These are phyloP conservation scores for Atrichornis clamosus DNA, from an alignment of 2,113 vertebrate species.

Conservation along the genomic window DNA sequence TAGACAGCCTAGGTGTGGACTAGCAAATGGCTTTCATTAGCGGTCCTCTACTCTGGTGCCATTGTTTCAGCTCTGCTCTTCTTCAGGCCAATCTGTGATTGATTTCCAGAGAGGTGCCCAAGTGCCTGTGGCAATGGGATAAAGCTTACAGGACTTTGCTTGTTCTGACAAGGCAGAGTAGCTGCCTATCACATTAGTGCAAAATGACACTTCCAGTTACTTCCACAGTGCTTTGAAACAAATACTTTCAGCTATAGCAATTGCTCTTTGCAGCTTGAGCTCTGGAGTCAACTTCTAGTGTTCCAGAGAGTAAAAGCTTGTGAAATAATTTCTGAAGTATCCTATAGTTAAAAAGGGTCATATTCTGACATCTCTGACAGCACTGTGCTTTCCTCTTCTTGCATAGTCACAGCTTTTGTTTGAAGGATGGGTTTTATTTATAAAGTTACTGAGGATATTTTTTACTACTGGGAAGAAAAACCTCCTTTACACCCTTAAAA, in stretches of 20 bases:
- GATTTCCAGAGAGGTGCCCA: constrained; percentile 88
- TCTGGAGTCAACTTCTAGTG: constrained; percentile 61
- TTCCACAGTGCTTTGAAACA: constrained; percentile 77
- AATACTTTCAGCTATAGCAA: constrained; percentile 76
- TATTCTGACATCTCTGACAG: background rate
- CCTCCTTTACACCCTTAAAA: background rate
- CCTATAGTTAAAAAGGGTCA: constrained; percentile 21
- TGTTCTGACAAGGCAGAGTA: constrained; percentile 76
- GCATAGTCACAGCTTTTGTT: background rate
- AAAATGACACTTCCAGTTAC: constrained; percentile 84
- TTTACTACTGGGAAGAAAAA: background rate
- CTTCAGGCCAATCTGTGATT: constrained; percentile 86
- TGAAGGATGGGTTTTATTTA: background rate
- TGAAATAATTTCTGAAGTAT: constrained; percentile 69
- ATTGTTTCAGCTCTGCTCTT: constrained; percentile 75
- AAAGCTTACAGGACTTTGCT: constrained; percentile 79
- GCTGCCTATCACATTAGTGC: constrained; percentile 82
- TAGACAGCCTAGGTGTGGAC: constrained; percentile 82
- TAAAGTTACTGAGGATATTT: background rate
- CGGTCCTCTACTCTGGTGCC: constrained; percentile 66
- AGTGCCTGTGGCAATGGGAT: constrained; percentile 83
- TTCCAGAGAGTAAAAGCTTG: constrained; percentile 60
- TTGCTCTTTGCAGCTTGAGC: constrained; percentile 70
- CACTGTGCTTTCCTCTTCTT: background rate
- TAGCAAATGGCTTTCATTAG: constrained; percentile 84